Evolutionary conservation across 2,888 invertebrate genomes (phyloP).

Genomic region (Dryadula phaetusa): DNA sequence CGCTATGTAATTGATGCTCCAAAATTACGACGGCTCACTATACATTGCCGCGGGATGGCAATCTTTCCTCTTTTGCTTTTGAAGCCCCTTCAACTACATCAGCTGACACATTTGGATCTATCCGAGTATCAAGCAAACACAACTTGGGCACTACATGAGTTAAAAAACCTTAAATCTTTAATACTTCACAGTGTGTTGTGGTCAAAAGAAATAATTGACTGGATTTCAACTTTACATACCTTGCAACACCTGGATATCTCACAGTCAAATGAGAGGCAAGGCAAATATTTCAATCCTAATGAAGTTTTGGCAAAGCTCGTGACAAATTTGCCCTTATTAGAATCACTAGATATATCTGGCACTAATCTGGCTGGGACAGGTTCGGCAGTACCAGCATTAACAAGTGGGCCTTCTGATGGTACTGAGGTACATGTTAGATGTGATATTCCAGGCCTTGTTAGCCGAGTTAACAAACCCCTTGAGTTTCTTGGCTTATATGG

Average conservation of each 20-base stretch:
- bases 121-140: constrained; percentile 87
- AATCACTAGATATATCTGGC: constrained; percentile 96
- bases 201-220: constrained; percentile 85
- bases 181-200: constrained; percentile 92
- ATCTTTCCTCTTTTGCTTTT: constrained; percentile 83
- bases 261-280: constrained; percentile 88
- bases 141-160: constrained; percentile 86
- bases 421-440: constrained; percentile 73
- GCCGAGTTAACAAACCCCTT: constrained; percentile 89
- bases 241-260: constrained; percentile 93
- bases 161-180: constrained; percentile 89
- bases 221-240: constrained; percentile 83
- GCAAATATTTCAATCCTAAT: constrained; percentile 90
- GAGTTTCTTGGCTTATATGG: constrained; percentile 97
- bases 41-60: constrained; percentile 80
- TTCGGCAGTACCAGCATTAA: constrained; percentile 79
- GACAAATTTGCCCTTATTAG: constrained; percentile 88
- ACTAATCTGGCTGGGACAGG: constrained; percentile 97
- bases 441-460: constrained; percentile 94
- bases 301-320: constrained; percentile 89
- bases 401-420: constrained; percentile 50
- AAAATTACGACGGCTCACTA: constrained; percentile 83
- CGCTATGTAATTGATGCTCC: constrained; percentile 85
- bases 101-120: constrained; percentile 88
- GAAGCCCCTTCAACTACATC: constrained; percentile 81